Evolutionary conservation across 2,888 invertebrate species (phyloP), one percentile per base, ranked within the genome.

Genomic region (Theristus sp.): DNA sequence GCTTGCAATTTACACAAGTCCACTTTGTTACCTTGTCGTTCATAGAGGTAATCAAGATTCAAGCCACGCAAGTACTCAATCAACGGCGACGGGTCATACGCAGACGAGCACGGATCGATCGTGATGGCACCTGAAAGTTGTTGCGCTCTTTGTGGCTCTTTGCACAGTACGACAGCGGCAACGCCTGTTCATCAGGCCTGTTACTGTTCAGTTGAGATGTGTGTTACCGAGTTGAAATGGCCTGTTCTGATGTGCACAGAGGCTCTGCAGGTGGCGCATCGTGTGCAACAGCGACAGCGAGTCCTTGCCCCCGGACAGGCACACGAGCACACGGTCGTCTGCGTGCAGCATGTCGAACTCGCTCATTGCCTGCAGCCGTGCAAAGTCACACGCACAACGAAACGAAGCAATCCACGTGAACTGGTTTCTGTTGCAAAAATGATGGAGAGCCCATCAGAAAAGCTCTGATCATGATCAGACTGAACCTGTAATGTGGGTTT

Each of bases 201-300:
- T 22, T 22, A 46, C 46, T 46, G 10, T 22, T 46, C 46, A 46
- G 22, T 22, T 17, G 13, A 46, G 22, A 46, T n/a, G n/a, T n/a
- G n/a, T n/a, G n/a, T n/a, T n/a, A n/a, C n/a, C n/a, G n/a, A n/a
- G n/a, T n/a, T n/a, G n/a, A n/a, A n/a, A n/a, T n/a, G n/a, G n/a
- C n/a, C n/a, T n/a, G n/a, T n/a, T n/a, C n/a, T n/a, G n/a, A n/a
- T n/a, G n/a, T 86, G 38, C 38, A 38, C 38, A 20, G 3, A 49
- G 6, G 13, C 49, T 17, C 54, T 54, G 54, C 10, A 54, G 3
- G 10, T 89, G 88, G 60, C 84, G 82, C 68, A 90, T 77, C 0
- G 85, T 83, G 73, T 90, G 89, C 0, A 90, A 77, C 17, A 90
- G 78, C 0, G 85, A 84, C n/a, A 89, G 76, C 0, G 89, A 89